Base-by-base conservation (phyloP, 2,797 vertebrate species). In the Sebastes umbrosus region DNA sequence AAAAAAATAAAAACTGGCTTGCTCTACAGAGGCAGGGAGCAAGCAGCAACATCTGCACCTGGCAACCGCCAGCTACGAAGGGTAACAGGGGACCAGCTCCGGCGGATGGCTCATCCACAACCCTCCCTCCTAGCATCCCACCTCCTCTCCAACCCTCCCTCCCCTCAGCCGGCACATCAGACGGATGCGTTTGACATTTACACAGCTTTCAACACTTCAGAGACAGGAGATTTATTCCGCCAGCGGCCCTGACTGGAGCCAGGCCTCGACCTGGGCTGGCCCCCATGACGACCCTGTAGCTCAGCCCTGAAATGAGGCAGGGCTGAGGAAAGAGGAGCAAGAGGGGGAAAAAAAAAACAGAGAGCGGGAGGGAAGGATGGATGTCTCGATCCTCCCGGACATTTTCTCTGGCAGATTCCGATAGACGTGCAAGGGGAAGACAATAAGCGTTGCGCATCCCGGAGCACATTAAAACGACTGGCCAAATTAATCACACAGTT, bases 401-500 rank as follows among this genome's bases (percentile, higher is more conserved):
- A 89, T 92, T 92, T 91, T 92, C 79, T 83, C 82, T 90, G 87
- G 88, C 90, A 92, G 84, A 88, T 91, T 92, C 86, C 78, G 86
- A 92, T 86, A 88, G 91, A 95, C 85, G 83, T 89, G 90, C 79
- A 82, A 69, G 80, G 88, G 79, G 88, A 87, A 90, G 93, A 94
- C 93, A 95, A 94, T 93, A 94, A 94, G 93, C 85, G 80, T n/a
- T 57, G 88, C 55, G 85, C 90, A 79, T 95, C 93, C 93, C 86
- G 85, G 70, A 94, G 91, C 93, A 93, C 92, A 95, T 94, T 94
- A 93, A 94, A 94, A 91, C 73, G 92, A 93, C 92, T 83, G 91
- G 88, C 93, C 94, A 94, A 95, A 96, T 95, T 87, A 94, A 95
- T 96, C 92, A 93, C 94, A 91, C 90, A 83, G 93, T 94, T 94